Evolutionary conservation across 2,888 invertebrate genomes (phyloP).

Genomic region (Oscheius myriophilus): DNA sequence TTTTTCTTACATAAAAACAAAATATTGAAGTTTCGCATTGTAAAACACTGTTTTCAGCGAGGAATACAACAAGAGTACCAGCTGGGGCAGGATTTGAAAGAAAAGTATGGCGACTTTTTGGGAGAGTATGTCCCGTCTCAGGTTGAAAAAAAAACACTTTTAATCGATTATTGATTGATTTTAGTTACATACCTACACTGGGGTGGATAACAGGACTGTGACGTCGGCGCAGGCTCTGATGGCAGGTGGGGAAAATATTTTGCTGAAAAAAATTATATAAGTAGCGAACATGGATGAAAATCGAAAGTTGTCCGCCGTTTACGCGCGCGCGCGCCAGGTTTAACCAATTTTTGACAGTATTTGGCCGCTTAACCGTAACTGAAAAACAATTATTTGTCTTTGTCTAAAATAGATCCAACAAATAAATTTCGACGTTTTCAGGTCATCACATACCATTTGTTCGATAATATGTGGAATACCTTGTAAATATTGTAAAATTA

Average conservation of each 20-base stretch:
- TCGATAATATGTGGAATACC: no score
- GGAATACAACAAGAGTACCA: conserved; percentile 82
- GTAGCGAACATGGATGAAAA: no score
- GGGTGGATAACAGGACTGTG: conserved; percentile 86
- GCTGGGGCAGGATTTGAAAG: conserved; percentile 81
- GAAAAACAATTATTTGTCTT: no score
- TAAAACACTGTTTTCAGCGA: conserved; percentile 73
- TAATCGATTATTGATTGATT: conserved; percentile 2
- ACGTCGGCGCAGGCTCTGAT: conserved; percentile 72
- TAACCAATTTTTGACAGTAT: no score
- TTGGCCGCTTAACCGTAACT: no score
- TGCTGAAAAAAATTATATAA: no score
- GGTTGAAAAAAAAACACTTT: conserved; percentile 28
- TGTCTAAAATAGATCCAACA: no score
- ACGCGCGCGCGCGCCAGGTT: no score
- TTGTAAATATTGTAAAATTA: no score
- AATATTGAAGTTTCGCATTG: neutral
- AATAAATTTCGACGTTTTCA: no score
- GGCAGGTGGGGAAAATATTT: conserved; percentile 68
- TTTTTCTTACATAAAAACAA: neutral
- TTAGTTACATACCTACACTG: conserved; percentile 79
- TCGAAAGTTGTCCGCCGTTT: no score
- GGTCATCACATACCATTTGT: no score
- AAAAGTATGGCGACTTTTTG: conserved; percentile 79
- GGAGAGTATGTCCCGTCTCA: conserved; percentile 75